Base-by-base conservation (phyloP, 1,140 invertebrate species). In the Drosophila kanapiae region DNA sequence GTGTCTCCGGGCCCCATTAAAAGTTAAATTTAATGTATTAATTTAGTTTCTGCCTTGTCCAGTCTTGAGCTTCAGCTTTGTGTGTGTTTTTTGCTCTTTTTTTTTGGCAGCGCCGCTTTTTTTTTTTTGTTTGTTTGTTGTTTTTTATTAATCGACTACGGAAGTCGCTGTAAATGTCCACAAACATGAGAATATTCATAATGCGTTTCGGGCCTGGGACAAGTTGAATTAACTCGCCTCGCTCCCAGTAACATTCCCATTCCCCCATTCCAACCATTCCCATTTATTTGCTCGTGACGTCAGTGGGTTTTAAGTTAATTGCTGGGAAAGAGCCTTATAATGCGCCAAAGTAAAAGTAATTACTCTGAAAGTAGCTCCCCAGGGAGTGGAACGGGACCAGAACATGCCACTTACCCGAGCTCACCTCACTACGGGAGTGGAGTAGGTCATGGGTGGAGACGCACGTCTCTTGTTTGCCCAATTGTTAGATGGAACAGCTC, bases 161-260 rank as follows among this genome's bases (percentile, higher is more conserved):
- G 84, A 88, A 88, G 85, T 84, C 69, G 74, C 84, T 88, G 85
- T 88, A 88, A 88, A 88, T 90, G 84, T 88, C 77, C 80, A 88
- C 84, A 88, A 90, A 90, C 84, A 87, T 88, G 84, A 87, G 80
- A 80, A 72, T 80, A 83, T 87, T 69, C 63, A 65, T 85, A 69
- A 71, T 78, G 76, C 47, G 57, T 63, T 64, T 60, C 16, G 38
- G 75, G 64, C 63, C 57, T 45, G 33, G 51, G 45, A 37, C 33
- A 43, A 37, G 16, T 54, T 23, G 27, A 23, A 14, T 51, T 14
- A 18, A 18, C 43, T n/a, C 42, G 6, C 43, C 16, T 6, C 6
- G n/a, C 16, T 29, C 13, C 16, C 23, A 61, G 43, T n/a, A 18
- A 10, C 64, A 38, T 27, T 31, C 31, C 48, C 54, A 27, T 23